Percentiles rank a stretch among this genome's conserved stretches.
These are phyloP conservation scores for Tympanoctomys barrerae DNA, from an alignment of 2,797 vertebrate genomes.

Conservation along the genomic window DNA sequence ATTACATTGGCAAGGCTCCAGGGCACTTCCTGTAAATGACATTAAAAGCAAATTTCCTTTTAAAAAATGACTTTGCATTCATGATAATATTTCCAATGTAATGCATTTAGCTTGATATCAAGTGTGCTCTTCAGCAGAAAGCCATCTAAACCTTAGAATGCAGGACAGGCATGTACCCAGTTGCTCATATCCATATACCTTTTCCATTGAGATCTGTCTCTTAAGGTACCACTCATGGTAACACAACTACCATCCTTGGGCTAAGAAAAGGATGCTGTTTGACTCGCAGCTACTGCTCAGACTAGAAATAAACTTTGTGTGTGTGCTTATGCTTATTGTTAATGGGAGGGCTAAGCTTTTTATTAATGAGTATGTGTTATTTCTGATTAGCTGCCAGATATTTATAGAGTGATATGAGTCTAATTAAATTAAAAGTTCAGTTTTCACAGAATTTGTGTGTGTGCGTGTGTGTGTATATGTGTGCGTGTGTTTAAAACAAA, in stretches of 20 bases:
- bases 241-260: not conserved
- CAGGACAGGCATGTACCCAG: conserved; percentile 25
- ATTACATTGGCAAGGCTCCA: conserved; percentile 84
- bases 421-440: conserved; percentile 44
- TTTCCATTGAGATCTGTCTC: conserved; percentile 18
- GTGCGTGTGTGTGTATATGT: not conserved
- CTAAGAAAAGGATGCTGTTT: not conserved
- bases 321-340: not conserved
- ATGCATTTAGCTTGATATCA: conserved; percentile 58
- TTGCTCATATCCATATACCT: not conserved
- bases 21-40: conserved; percentile 83
- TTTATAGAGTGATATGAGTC: conserved; percentile 21
- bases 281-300: not conserved
- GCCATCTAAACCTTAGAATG: conserved; percentile 13
- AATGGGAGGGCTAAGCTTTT: not conserved
- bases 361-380: conserved; percentile 5
- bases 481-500: not conserved
- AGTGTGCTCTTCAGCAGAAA: conserved; percentile 59
- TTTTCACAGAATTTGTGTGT: not conserved
- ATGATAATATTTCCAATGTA: conserved; percentile 65
- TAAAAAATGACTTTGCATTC: conserved; percentile 72
- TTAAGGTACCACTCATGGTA: not conserved
- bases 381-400: conserved; percentile 40
- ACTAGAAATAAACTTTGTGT: not conserved
- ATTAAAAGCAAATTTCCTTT: conserved; percentile 86